Conservation (phyloP, 2,888 invertebrate species). For the Melanophora roralis region DNA sequence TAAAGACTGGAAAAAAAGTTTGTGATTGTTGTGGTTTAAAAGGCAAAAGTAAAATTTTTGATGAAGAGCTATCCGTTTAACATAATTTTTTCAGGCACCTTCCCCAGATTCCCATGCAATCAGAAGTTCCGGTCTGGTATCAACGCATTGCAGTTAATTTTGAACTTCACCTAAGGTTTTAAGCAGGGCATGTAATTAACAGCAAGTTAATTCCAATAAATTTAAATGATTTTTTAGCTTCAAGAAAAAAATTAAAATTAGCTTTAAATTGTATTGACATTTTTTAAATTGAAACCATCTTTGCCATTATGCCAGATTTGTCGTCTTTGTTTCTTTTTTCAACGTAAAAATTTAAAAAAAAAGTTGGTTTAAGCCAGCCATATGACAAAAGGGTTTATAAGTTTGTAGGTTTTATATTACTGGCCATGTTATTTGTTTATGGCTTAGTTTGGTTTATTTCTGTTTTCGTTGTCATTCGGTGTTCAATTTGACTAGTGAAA, state of each 20-base stretch:
- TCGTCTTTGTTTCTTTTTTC: background rate
- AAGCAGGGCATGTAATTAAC: background rate
- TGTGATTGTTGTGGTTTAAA: too few relatives aligned
- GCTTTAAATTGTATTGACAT: conserved; percentile 1
- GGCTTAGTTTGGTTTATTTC: background rate
- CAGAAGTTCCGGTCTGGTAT: too few relatives aligned
- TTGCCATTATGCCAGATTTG: background rate
- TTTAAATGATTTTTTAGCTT: background rate
- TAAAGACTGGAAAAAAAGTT: too few relatives aligned
- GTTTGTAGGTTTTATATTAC: background rate
- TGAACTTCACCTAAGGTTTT: too few relatives aligned
- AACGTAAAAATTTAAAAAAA: conserved; percentile 34
- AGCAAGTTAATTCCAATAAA: background rate
- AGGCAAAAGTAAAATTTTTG: too few relatives aligned
- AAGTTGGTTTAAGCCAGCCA: conserved; percentile 26
- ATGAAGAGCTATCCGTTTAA: too few relatives aligned
- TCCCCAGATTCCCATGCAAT: too few relatives aligned
- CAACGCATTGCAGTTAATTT: too few relatives aligned
- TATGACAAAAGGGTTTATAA: background rate
- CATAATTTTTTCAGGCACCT: too few relatives aligned
- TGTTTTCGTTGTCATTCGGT: background rate
- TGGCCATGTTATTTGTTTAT: too few relatives aligned
- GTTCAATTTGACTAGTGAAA: conserved; percentile 36
- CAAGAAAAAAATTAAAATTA: background rate
- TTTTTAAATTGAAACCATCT: conserved; percentile 42